Evolutionary conservation across 2,113 vertebrate species (phyloP).

Genomic region (Sitta europaea): DNA sequence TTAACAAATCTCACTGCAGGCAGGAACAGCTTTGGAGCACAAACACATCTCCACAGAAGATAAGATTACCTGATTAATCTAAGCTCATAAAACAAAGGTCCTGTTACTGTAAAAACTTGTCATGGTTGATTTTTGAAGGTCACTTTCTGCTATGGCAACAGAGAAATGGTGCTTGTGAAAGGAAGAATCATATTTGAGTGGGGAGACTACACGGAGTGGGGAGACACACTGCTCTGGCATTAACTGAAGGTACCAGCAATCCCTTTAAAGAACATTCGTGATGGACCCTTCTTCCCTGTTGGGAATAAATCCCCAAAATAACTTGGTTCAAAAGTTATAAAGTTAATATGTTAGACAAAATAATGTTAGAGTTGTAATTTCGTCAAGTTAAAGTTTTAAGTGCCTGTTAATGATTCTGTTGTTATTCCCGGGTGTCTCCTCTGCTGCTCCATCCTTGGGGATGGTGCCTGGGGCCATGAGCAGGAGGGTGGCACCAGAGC

Average conservation of each 20-base stretch:
- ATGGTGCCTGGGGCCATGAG: too few species aligned
- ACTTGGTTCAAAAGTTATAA: too few species aligned
- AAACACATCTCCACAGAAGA: not conserved
- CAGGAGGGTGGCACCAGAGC: too few species aligned
- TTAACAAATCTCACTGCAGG: not conserved
- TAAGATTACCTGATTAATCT: not conserved
- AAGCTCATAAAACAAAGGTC: not conserved
- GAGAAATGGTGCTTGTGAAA: not conserved
- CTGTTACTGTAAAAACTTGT: not conserved
- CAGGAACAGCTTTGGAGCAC: not conserved
- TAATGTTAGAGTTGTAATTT: too few species aligned
- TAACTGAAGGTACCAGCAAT: not conserved
- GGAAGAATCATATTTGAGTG: not conserved
- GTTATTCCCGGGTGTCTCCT: too few species aligned
- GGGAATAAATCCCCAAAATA: too few species aligned
- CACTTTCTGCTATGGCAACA: not conserved
- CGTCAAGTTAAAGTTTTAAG: too few species aligned
- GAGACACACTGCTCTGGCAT: not conserved
- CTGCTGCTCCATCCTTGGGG: too few species aligned
- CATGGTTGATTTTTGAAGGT: conserved; percentile 3
- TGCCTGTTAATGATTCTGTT: too few species aligned
- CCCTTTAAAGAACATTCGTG: not conserved
- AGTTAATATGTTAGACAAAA: too few species aligned
- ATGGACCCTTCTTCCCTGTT: not conserved
- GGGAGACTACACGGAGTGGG: not conserved